These are phyloP conservation scores for Spicauda simplicius DNA, from an alignment of 2,888 invertebrate species.

Conservation along the genomic window DNA sequence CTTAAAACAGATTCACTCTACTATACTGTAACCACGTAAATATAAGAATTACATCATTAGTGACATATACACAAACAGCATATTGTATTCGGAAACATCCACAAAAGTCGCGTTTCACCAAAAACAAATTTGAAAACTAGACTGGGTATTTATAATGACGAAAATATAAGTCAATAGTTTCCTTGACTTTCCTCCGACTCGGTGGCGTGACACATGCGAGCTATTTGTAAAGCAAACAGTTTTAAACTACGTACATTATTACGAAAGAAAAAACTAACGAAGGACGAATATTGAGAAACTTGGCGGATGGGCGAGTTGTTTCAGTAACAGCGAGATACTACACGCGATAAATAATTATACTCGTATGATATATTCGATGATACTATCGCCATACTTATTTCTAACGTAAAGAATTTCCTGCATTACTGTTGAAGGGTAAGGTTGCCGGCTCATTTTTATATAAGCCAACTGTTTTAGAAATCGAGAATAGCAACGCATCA, in stretches of 20 bases:
- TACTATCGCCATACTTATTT: no score
- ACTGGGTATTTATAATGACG: conserved; percentile 16
- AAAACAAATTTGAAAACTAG: conserved; percentile 17
- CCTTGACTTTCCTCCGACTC: conserved; percentile 7
- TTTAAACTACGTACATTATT: conserved; percentile 33
- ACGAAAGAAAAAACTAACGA: conserved; percentile 5
- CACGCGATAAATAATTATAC: not conserved
- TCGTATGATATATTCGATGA: no score
- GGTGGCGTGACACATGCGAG: conserved; percentile 40
- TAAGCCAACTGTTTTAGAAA: no score
- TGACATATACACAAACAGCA: not conserved
- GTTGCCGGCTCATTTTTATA: no score
- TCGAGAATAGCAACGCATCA: no score
- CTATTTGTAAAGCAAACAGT: conserved; percentile 34
- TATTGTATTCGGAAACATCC: conserved; percentile 1
- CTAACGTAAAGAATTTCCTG: no score
- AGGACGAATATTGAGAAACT: conserved; percentile 18
- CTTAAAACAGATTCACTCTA: no score
- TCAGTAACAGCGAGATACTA: not conserved
- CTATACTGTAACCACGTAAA: no score
- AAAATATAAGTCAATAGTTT: conserved; percentile 29
- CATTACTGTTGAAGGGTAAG: no score
- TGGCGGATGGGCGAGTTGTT: not conserved
- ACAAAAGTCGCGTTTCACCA: conserved; percentile 1
- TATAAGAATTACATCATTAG: not conserved